Conservation (phyloP, 2,888 invertebrate species). For the Hydrotaea cyrtoneurina region DNA sequence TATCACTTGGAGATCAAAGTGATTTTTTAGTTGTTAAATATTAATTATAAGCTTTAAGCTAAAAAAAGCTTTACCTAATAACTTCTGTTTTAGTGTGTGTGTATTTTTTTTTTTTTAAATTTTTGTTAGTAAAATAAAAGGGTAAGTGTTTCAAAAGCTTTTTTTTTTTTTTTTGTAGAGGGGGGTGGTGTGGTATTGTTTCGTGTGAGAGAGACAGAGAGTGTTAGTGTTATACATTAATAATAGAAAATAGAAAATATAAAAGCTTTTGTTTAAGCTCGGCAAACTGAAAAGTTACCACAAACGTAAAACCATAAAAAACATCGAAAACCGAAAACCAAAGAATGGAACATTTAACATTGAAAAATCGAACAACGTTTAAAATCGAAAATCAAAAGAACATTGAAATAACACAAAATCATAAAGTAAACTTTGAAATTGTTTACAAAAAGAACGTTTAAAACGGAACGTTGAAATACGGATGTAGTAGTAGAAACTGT, state of each 20-base stretch:
- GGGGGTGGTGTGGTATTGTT: slow-evolving; percentile 44
- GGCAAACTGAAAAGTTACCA: slow-evolving; percentile 45
- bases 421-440: neutral
- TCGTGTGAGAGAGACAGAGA: slow-evolving; percentile 1
- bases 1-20: slow-evolving; percentile 75
- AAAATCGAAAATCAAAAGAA: slow-evolving; percentile 43
- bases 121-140: slow-evolving; percentile 69
- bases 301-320: slow-evolving; percentile 11
- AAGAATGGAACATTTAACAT: slow-evolving; percentile 58
- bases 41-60: slow-evolving; percentile 71
- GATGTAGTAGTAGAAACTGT: slow-evolving; percentile 52
- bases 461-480: slow-evolving; percentile 46
- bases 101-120: too few species aligned
- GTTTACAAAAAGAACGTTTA: slow-evolving; percentile 36
- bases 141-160: slow-evolving; percentile 69
- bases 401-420: slow-evolving; percentile 40
- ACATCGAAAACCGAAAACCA: slow-evolving; percentile 49
- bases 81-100: slow-evolving; percentile 54
- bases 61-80: slow-evolving; percentile 69
- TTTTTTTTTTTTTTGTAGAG: slow-evolving; percentile 48
- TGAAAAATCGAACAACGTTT: slow-evolving; percentile 51
- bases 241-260: slow-evolving; percentile 42
- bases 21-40: slow-evolving; percentile 58
- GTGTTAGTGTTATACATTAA: slow-evolving; percentile 24
- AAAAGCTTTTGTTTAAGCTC: slow-evolving; percentile 57